Percentiles rank a stretch among this genome's conserved stretches.
Evolutionary conservation across 2,888 invertebrate species (phyloP).

Genomic region (Troides oblongomaculatus): DNA sequence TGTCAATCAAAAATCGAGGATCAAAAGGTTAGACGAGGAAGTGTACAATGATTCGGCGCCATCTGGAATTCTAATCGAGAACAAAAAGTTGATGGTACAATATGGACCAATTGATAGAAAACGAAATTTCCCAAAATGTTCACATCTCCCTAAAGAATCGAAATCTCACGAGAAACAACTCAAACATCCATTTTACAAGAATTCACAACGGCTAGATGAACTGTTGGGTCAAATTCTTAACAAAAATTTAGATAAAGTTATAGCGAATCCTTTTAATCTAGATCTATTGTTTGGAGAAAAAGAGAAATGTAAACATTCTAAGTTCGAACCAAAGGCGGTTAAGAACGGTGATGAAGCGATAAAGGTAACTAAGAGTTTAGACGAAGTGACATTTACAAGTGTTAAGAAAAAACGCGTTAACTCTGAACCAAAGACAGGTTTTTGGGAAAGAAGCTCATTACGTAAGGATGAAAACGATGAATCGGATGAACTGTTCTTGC

Average conservation of each 20-base stretch:
- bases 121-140: constrained; percentile 52
- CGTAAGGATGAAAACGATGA: constrained; percentile 10
- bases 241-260: constrained; percentile 41
- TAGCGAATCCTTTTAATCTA: constrained; percentile 36
- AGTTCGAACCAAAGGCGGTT: constrained; percentile 4
- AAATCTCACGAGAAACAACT: constrained; percentile 53
- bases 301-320: constrained; percentile 38
- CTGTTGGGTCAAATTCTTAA: constrained; percentile 49
- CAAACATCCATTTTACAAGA: constrained; percentile 61
- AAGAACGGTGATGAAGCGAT: constrained; percentile 3
- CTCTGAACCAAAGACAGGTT: constrained; percentile 7
- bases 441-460: constrained; percentile 7
- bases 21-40: constrained; percentile 35
- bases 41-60: constrained; percentile 34
- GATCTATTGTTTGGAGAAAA: constrained; percentile 38
- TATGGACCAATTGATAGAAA: constrained; percentile 41
- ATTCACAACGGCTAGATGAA: constrained; percentile 56
- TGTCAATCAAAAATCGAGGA: constrained; percentile 29
- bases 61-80: constrained; percentile 49
- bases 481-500: constrained; percentile 22
- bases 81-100: constrained; percentile 50
- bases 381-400: constrained; percentile 2
- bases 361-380: constrained; percentile 9
- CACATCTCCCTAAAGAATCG: constrained; percentile 49
- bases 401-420: constrained; percentile 7